Evolutionary conservation across 2,888 invertebrate genomes (phyloP).

Genomic region (Monochamus alternatus): DNA sequence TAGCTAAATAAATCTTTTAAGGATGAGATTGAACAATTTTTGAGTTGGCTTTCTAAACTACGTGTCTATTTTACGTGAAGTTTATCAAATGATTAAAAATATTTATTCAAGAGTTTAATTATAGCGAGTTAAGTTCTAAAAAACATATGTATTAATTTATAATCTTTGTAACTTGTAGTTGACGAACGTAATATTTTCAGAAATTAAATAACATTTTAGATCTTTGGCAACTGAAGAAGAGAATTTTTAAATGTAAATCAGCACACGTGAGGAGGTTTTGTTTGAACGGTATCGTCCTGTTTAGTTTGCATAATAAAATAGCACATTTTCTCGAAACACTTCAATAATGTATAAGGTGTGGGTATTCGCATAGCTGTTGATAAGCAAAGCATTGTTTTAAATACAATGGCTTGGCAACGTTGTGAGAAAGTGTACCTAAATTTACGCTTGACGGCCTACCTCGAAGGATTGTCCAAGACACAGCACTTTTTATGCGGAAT

Average conservation of each 20-base stretch:
- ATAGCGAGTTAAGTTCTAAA: too few relatives aligned
- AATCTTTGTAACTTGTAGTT: too few relatives aligned
- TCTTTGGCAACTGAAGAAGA: too few relatives aligned
- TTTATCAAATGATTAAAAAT: too few relatives aligned
- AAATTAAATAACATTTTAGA: too few relatives aligned
- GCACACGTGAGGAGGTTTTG: background rate
- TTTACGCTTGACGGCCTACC: slow-evolving; percentile 61
- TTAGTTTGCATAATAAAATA: slow-evolving; percentile 45
- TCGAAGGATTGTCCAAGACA: slow-evolving; percentile 51
- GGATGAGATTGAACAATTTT: too few relatives aligned
- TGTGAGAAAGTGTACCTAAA: slow-evolving; percentile 63
- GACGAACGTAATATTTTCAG: too few relatives aligned
- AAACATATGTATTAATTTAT: too few relatives aligned
- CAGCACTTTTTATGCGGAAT: slow-evolving; percentile 6
- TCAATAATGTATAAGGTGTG: slow-evolving; percentile 42
- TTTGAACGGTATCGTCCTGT: slow-evolving; percentile 37
- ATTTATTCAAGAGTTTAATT: too few relatives aligned
- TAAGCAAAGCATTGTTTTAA: slow-evolving; percentile 57
- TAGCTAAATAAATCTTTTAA: too few relatives aligned
- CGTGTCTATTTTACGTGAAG: too few relatives aligned
- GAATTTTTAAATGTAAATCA: background rate
- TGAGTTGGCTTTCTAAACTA: too few relatives aligned
- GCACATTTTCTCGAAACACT: slow-evolving; percentile 38
- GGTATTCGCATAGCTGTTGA: slow-evolving; percentile 52
- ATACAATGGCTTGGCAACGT: slow-evolving; percentile 61